These are phyloP conservation scores for Frankliniella fusca DNA, from an alignment of 2,888 invertebrate species.

Conservation along the genomic window DNA sequence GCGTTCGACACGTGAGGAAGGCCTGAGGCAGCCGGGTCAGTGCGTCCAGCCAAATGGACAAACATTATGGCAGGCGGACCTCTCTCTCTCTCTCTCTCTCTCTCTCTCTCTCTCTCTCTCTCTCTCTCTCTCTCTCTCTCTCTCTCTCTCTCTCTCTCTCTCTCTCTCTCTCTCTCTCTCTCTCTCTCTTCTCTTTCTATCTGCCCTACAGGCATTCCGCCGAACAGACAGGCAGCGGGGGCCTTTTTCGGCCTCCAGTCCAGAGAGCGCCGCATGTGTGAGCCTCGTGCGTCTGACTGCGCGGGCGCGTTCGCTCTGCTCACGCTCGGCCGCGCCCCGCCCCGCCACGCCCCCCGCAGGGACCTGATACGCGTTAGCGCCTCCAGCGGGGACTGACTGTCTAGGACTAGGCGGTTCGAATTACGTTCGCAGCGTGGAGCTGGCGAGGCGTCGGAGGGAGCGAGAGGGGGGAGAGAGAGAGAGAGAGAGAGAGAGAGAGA, in stretches of 20 bases:
- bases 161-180: background rate
- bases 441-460: background rate
- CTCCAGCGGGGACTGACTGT: background rate
- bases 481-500: constrained; percentile 18
- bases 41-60: too few species aligned
- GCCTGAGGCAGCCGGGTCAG: too few species aligned
- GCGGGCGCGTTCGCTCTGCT: background rate
- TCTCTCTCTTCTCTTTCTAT: background rate
- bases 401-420: background rate
- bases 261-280: background rate
- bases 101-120: too few species aligned
- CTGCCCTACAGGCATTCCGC: background rate
- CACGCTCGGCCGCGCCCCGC: background rate
- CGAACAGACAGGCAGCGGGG: background rate
- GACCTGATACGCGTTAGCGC: background rate
- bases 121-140: background rate
- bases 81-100: background rate
- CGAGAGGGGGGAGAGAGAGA: background rate
- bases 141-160: background rate
- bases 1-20: too few species aligned
- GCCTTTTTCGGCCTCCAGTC: background rate
- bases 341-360: constrained; percentile 2
- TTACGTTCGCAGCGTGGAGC: background rate
- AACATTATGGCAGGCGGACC: background rate
- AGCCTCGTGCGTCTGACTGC: too few species aligned